Evolutionary conservation across 23 tunicate species (phyloP).

Genomic region (Clavelina lepadiformis): DNA sequence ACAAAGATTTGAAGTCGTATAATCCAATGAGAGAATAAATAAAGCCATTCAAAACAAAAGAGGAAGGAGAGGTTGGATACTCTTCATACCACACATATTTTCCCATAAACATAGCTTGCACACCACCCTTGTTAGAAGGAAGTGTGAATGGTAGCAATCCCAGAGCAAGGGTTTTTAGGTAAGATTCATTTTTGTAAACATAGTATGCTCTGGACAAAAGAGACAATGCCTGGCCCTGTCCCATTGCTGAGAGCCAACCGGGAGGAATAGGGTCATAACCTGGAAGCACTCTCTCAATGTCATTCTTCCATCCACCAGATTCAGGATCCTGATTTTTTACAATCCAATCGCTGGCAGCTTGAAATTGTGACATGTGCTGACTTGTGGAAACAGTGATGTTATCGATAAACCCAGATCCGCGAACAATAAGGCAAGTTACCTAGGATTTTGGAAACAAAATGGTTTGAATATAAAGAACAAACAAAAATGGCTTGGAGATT

Average conservation of each 20-base stretch:
- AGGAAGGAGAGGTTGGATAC: slow-evolving; percentile 76
- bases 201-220: slow-evolving; percentile 63
- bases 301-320: slow-evolving; percentile 81
- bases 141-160: slow-evolving; percentile 74
- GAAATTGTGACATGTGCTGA: slow-evolving; percentile 67
- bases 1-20: slow-evolving; percentile 69
- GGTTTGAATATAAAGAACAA: no score
- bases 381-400: slow-evolving; percentile 64
- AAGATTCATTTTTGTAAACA: slow-evolving; percentile 10
- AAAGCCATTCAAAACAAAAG: slow-evolving; percentile 94
- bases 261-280: slow-evolving; percentile 50
- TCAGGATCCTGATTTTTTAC: slow-evolving; percentile 45
- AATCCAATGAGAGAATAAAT: slow-evolving; percentile 88
- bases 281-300: slow-evolving; percentile 41
- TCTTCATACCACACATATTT: slow-evolving; percentile 98
- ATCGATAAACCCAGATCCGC: slow-evolving; percentile 67
- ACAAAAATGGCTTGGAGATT: no score
- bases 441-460: no score
- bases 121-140: slow-evolving; percentile 76
- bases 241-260: slow-evolving; percentile 99
- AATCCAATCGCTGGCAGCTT: slow-evolving; percentile 67
- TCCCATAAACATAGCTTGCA: slow-evolving; percentile 67
- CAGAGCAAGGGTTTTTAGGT: slow-evolving; percentile 29
- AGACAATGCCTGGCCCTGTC: slow-evolving; percentile 94
- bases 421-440: slow-evolving; percentile 58